Evolutionary conservation across 2,888 invertebrate genomes (phyloP), one percentile per base, ranked within the genome.

Genomic region (Xestobium rufovillosum): DNA sequence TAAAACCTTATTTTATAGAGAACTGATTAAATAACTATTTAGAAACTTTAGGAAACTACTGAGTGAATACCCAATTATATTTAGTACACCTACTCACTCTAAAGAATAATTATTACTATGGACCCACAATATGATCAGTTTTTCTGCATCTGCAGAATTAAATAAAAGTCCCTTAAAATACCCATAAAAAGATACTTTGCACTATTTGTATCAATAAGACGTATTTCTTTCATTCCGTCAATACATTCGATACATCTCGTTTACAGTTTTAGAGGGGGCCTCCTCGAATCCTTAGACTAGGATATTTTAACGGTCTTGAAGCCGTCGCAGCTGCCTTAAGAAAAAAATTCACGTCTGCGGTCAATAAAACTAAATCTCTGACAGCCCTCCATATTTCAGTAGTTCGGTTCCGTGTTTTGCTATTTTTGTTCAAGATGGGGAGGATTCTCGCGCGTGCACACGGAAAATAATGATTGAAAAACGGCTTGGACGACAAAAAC

Each of bases 321-420:
- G 45, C 43, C 37, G 44, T 35, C 42, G 45, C 58, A 55, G 58
- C 55, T 55, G 57, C 52, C 38, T 26, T 34, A 39, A 36, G 34
- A 43, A 54, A 55, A 49, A 56, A 57, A 57, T 60, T 58, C 53
- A 56, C 60, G 61, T 61, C 60, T 60, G 61, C 59, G 63, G 63
- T 61, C 63, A 61, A 63, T 63, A 61, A 62, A 62, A 61, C 61
- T 59, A 59, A 59, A 60, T 59, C 59, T 52, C 56, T 56, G 59
- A 61, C 61, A 61, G 52, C 51, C 55, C 53, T 50, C 56, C 53
- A 57, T 56, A 57, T 53, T 50, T 55, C 55, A 56, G 51, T 31
- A 50, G 48, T 48, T 48, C 41, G 39, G 39, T 48, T 48, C 47
- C 43, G 48, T 47, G 47, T 50, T 50, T 49, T 43, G 47, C 51